A percentile compares a stretch with the other conserved stretches of the same genome.
Evolutionary conservation across 2,113 vertebrate genomes (phyloP).

Genomic region (Calonectris borealis): DNA sequence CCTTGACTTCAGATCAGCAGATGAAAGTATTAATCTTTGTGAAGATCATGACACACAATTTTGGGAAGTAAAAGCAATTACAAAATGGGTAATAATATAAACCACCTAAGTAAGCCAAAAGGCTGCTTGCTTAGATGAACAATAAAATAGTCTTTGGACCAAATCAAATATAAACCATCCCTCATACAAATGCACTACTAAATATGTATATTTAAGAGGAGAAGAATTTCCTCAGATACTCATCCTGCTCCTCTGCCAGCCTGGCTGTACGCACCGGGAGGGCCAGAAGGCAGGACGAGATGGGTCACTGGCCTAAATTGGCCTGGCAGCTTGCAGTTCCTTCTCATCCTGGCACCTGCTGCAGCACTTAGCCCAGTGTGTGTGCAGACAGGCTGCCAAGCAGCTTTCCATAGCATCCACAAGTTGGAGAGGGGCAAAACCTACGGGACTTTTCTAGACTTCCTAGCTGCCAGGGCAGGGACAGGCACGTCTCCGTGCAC

Average conservation of each 20-base stretch:
- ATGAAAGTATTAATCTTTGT: not conserved
- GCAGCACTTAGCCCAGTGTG: accelerated
- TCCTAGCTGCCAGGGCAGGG: not conserved
- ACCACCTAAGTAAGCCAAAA: not conserved
- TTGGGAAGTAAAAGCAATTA: not conserved
- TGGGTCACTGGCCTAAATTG: not conserved
- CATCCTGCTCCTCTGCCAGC: not conserved
- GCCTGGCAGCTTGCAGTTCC: not conserved
- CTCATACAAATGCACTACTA: not conserved
- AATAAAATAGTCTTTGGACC: not conserved
- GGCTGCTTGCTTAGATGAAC: not conserved
- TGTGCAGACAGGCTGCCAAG: not conserved
- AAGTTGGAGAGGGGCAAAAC: not conserved
- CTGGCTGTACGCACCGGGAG: not conserved
- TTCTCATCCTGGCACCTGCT: not conserved
- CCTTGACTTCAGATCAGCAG: not conserved
- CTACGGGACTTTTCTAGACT: accelerated
- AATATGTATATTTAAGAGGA: not conserved
- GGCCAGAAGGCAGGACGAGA: not conserved
- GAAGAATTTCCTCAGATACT: not conserved
- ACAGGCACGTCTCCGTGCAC: accelerated
- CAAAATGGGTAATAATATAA: not conserved
- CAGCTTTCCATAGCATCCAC: not conserved
- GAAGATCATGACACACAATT: not conserved
- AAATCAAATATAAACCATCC: not conserved